Conservation (phyloP, 2,113 vertebrate genomes). For the Semnopithecus entellus region DNA sequence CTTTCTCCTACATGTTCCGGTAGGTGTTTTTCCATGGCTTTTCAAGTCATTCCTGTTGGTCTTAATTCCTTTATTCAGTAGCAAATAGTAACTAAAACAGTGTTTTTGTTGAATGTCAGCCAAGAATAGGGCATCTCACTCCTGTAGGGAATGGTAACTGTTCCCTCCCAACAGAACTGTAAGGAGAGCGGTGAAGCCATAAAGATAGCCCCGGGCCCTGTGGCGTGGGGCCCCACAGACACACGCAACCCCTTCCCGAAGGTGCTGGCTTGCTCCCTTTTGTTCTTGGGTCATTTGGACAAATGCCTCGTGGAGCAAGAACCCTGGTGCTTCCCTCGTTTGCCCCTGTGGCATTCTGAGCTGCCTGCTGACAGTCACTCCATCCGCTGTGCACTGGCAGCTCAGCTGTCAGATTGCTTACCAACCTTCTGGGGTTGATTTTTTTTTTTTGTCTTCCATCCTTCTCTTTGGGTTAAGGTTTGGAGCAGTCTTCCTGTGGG, state of each 20-base stretch:
- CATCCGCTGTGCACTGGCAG: accelerated
- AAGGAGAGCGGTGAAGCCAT: accelerated
- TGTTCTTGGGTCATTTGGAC: not conserved
- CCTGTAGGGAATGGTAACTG: not conserved
- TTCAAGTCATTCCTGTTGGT: not conserved
- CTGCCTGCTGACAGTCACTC: accelerated
- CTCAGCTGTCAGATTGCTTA: accelerated
- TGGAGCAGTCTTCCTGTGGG: slow-evolving; percentile 96
- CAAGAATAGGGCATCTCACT: not conserved
- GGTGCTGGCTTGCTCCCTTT: too few relatives aligned
- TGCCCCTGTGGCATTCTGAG: accelerated
- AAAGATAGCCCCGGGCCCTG: too few relatives aligned
- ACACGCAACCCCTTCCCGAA: accelerated
- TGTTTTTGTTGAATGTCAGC: not conserved
- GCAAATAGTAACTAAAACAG: not conserved
- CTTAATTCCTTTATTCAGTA: not conserved
- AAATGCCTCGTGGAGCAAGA: accelerated
- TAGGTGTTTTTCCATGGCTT: not conserved
- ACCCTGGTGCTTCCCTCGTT: accelerated
- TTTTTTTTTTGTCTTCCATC: not conserved
- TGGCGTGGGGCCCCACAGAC: accelerated
- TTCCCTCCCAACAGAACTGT: not conserved
- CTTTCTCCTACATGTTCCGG: accelerated
- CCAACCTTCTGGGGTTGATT: not conserved
- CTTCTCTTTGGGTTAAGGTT: slow-evolving; percentile 84